These are phyloP conservation scores for Scylla paramamosain DNA, from an alignment of 1,140 invertebrate genomes.

Conservation along the genomic window DNA sequence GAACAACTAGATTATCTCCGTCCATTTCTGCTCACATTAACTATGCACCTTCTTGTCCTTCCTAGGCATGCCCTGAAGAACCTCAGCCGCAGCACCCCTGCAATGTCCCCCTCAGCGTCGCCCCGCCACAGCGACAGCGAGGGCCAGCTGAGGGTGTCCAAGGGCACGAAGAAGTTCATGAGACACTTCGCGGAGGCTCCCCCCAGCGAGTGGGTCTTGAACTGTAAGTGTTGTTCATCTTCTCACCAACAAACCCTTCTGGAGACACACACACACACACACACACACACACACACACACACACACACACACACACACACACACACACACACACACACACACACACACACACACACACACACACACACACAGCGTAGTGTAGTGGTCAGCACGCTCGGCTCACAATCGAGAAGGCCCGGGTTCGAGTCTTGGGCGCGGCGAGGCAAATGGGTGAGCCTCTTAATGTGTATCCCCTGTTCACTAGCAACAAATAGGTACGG, in stretches of 20 bases:
- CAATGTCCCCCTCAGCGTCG: conserved; percentile 69
- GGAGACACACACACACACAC: conserved; percentile 44
- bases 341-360: conserved; percentile 52
- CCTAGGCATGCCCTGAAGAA: conserved; percentile 71
- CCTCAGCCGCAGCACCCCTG: conserved; percentile 71
- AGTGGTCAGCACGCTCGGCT: too few relatives aligned
- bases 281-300: conserved; percentile 52
- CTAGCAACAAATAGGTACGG: too few relatives aligned
- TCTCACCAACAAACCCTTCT: not conserved
- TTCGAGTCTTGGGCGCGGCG: too few relatives aligned
- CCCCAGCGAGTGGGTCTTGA: conserved; percentile 60
- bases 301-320: conserved; percentile 48
- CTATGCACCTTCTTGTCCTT: not conserved
- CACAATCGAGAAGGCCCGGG: too few relatives aligned
- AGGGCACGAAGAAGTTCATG: conserved; percentile 72
- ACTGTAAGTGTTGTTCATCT: conserved; percentile 55
- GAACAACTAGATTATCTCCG: not conserved
- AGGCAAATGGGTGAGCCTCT: too few relatives aligned
- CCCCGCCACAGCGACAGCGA: conserved; percentile 70
- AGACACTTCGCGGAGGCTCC: conserved; percentile 70
- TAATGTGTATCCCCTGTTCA: too few relatives aligned
- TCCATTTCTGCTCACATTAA: not conserved
- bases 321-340: conserved; percentile 44
- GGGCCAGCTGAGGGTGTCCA: conserved; percentile 61
- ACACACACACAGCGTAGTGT: conserved; percentile 49